Percentiles rank a stretch among this genome's conserved stretches.
phyloP scores from a whole-genome alignment of 92 coral and sea anemone genomes.

The Nematostella vectensis region DNA sequence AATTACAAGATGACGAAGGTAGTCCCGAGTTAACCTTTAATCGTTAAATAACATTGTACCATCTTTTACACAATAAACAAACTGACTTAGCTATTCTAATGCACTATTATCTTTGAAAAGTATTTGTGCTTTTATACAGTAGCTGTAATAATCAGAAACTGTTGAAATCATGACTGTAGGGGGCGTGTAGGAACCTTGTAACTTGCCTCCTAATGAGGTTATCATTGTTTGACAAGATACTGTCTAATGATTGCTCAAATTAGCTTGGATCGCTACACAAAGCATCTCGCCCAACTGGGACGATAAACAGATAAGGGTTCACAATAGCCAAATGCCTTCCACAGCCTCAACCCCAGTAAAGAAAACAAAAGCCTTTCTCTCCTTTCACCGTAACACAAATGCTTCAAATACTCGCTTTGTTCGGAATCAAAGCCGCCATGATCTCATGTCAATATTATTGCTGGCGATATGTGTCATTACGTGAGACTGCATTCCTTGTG shows the following conservation, averaged over 20 bases:
- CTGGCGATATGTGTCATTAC: constrained; percentile 79
- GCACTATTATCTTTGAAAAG: too few relatives aligned
- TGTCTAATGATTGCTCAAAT: constrained; percentile 63
- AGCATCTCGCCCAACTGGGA: constrained; percentile 52
- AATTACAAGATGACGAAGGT: too few relatives aligned
- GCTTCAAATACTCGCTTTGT: constrained; percentile 82
- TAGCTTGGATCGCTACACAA: constrained; percentile 51
- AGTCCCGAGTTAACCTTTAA: too few relatives aligned
- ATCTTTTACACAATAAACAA: too few relatives aligned
- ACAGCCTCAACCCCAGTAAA: constrained; percentile 76
- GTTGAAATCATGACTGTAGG: too few relatives aligned
- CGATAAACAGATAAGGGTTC: constrained; percentile 71
- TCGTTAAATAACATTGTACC: too few relatives aligned
- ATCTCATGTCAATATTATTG: constrained; percentile 21
- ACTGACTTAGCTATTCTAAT: too few relatives aligned
- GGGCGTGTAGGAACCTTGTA: too few relatives aligned
- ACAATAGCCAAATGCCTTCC: constrained; percentile 71
- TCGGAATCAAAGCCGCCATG: constrained; percentile 63
- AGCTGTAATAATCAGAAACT: too few relatives aligned
- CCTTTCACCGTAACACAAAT: constrained; percentile 53
- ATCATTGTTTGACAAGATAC: constrained; percentile 56
- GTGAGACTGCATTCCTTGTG: too few relatives aligned
- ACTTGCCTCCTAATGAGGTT: constrained; percentile 78
- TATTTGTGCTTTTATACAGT: too few relatives aligned
- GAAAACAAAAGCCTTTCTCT: constrained; percentile 82